Evolutionary conservation across 2,888 invertebrate species (phyloP).

Genomic region (Drosophila formosana): DNA sequence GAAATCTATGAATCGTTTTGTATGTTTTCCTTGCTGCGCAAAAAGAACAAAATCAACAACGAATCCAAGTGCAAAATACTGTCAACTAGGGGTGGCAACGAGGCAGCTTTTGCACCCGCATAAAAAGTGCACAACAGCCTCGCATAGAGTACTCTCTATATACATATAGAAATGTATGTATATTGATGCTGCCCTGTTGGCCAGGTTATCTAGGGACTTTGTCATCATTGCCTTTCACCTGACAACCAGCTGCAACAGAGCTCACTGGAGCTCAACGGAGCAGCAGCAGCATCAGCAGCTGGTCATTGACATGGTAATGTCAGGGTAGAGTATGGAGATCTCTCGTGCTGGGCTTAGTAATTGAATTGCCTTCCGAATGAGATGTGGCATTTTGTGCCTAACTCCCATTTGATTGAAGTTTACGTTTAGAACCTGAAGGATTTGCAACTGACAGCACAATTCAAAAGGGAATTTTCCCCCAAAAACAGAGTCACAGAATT

Average conservation of each 20-base stretch:
- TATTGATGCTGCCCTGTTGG: slow-evolving; percentile 13
- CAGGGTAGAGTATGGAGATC: background rate
- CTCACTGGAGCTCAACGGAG: background rate
- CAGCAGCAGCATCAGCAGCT: slow-evolving; percentile 35
- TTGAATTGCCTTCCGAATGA: slow-evolving; percentile 59
- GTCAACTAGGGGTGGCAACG: slow-evolving; percentile 44
- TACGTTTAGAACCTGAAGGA: slow-evolving; percentile 24
- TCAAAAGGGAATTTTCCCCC: slow-evolving; percentile 34
- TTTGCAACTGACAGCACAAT: slow-evolving; percentile 58
- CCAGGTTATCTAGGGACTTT: slow-evolving; percentile 47
- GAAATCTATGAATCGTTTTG: slow-evolving; percentile 76
- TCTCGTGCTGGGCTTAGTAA: slow-evolving; percentile 63
- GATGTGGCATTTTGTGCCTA: slow-evolving; percentile 28
- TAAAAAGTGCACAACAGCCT: slow-evolving; percentile 61
- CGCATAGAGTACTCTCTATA: slow-evolving; percentile 48
- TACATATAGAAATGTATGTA: background rate
- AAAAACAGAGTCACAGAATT: background rate
- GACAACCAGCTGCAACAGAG: slow-evolving; percentile 57
- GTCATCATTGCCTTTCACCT: slow-evolving; percentile 28
- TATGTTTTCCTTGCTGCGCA: slow-evolving; percentile 43
- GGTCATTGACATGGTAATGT: slow-evolving; percentile 70
- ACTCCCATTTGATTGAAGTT: slow-evolving; percentile 49
- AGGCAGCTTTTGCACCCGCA: slow-evolving; percentile 31
- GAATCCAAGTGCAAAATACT: slow-evolving; percentile 73
- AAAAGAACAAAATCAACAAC: slow-evolving; percentile 20